phyloP scores from a whole-genome alignment of 2,888 invertebrate species.

The Adelognathus sp. region DNA sequence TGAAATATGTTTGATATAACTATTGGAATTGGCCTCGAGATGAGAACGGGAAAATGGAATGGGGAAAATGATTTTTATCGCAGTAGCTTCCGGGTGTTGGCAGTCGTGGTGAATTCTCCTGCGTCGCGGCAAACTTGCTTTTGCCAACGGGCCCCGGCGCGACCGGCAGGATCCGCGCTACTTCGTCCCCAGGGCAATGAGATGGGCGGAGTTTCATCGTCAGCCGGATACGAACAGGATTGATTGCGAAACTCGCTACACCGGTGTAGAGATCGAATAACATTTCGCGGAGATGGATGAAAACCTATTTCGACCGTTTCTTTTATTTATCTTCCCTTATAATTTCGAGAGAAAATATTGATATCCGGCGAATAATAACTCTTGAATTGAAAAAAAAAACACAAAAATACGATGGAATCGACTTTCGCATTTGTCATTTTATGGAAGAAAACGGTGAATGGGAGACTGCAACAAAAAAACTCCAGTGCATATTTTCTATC shows the following conservation, averaged over 20 bases:
- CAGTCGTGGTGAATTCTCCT: constrained; percentile 26
- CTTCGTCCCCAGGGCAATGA: constrained; percentile 49
- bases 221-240: constrained; percentile 52
- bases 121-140: constrained; percentile 29
- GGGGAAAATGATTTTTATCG: constrained; percentile 38
- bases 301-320: constrained; percentile 13
- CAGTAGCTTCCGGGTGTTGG: constrained; percentile 20
- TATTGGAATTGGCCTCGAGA: not conserved
- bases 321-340: not conserved
- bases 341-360: not conserved
- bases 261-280: constrained; percentile 2
- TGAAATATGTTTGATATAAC: not conserved
- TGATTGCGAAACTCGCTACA: constrained; percentile 50
- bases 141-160: constrained; percentile 6
- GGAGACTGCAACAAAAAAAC: no score
- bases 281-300: not conserved
- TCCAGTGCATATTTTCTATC: no score
- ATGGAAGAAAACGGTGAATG: no score
- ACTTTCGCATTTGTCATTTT: no score
- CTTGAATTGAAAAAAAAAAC: not conserved
- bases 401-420: not conserved
- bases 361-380: not conserved
- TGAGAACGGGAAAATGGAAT: not conserved
- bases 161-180: constrained; percentile 45
- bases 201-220: constrained; percentile 53